Evolutionary conservation across 2,113 vertebrate species (phyloP).

Genomic region (Dipodomys spectabilis): DNA sequence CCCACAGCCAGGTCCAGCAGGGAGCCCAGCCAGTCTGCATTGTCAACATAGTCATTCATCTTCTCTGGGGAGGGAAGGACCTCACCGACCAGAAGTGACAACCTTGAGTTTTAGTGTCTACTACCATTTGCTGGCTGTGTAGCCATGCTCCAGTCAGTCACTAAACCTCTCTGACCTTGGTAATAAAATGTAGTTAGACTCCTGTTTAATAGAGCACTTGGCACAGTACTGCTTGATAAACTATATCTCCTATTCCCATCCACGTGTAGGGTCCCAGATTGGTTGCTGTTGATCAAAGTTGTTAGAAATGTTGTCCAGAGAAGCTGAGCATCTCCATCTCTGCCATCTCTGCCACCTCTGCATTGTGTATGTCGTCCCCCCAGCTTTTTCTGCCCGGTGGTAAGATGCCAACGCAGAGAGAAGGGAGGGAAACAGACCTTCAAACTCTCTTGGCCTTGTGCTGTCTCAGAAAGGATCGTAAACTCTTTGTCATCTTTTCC

Average conservation of each 20-base stretch:
- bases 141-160: fast-evolving
- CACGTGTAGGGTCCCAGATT: not conserved
- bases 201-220: not conserved
- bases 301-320: not conserved
- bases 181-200: not conserved
- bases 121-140: not conserved
- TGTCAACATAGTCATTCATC: not conserved
- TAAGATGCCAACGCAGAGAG: not conserved
- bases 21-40: fast-evolving
- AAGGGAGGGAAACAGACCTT: not conserved
- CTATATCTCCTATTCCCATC: too few species aligned
- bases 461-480: not conserved
- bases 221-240: not conserved
- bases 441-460: not conserved
- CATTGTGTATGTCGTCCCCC: not conserved
- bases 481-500: not conserved
- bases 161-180: not conserved
- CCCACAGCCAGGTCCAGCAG: not conserved
- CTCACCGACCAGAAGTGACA: not conserved
- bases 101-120: not conserved
- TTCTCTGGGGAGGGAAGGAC: not conserved
- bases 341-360: not conserved
- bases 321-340: not conserved
- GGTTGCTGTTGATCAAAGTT: not conserved
- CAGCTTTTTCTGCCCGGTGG: not conserved